phyloP scores from a whole-genome alignment of 2,797 vertebrate genomes.

The Sebastes diaconus region DNA sequence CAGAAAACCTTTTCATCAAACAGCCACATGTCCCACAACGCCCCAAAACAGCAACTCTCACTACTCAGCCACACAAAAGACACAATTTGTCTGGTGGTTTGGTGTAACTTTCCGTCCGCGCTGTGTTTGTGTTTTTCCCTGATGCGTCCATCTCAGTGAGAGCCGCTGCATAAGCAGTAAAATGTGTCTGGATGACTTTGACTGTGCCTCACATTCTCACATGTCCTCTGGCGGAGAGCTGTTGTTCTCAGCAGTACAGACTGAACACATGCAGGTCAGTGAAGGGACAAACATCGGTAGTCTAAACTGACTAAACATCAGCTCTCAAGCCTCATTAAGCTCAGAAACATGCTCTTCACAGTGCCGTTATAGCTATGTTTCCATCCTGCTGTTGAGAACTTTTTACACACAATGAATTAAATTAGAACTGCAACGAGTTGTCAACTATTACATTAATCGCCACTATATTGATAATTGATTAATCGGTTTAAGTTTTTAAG shows the following conservation, averaged over 20 bases:
- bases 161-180: slow-evolving; percentile 10
- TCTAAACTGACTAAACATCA: not conserved
- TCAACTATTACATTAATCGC: no score
- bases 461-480: no score
- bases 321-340: not conserved
- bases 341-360: not conserved
- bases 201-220: slow-evolving; percentile 21
- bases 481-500: no score
- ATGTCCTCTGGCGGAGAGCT: slow-evolving; percentile 32
- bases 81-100: slow-evolving; percentile 4
- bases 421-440: no score
- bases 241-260: slow-evolving; percentile 34
- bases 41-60: slow-evolving; percentile 5
- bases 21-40: not conserved
- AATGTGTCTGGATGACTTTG: slow-evolving; percentile 27
- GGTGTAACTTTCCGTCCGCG: not conserved
- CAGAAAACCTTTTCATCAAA: slow-evolving; percentile 21
- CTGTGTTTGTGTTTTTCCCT: slow-evolving; percentile 1
- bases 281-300: slow-evolving; percentile 19
- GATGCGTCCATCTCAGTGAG: slow-evolving; percentile 1
- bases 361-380: not conserved
- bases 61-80: slow-evolving; percentile 6
- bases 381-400: not conserved
- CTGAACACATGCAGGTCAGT: slow-evolving; percentile 20
- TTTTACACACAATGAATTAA: not conserved